Evolutionary conservation across 2,888 invertebrate species (phyloP).

Genomic region (Tethea ocularis): DNA sequence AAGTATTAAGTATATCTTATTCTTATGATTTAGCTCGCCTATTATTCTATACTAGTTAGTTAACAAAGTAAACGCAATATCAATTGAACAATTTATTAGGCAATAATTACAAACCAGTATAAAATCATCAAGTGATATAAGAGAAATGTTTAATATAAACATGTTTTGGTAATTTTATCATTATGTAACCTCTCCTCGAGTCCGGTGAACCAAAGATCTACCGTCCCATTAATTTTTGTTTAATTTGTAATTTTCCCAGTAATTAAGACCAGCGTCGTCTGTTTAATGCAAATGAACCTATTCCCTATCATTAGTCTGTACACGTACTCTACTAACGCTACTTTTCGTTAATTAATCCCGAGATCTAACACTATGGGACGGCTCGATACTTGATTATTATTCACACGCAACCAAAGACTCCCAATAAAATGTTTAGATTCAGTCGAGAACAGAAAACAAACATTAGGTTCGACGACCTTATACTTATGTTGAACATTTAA

Average conservation of each 20-base stretch:
- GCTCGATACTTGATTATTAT: conserved; percentile 58
- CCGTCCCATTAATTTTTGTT: conserved; percentile 67
- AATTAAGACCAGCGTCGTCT: conserved; percentile 76
- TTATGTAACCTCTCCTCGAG: conserved; percentile 38
- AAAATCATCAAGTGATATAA: conserved; percentile 32
- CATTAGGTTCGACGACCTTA: conserved; percentile 4
- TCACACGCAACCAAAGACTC: conserved; percentile 54
- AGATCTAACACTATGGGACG: conserved; percentile 58
- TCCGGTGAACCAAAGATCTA: conserved; percentile 26
- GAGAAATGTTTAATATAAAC: conserved; percentile 41
- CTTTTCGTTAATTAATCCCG: conserved; percentile 79
- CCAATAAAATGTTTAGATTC: conserved; percentile 23
- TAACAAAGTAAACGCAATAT: background rate
- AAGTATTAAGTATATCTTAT: no score
- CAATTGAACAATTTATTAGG: background rate
- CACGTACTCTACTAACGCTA: conserved; percentile 76
- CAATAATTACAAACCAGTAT: conserved; percentile 24
- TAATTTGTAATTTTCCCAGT: conserved; percentile 81
- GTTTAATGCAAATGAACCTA: conserved; percentile 82
- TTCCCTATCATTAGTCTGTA: conserved; percentile 80
- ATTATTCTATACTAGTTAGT: background rate
- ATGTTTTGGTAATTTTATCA: conserved; percentile 44
- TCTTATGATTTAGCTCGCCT: background rate
- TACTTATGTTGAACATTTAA: conserved; percentile 8
- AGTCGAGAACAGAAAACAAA: conserved; percentile 10